Conservation (phyloP, 35 echinoderm and acorn worm genomes). For the Eucidaris tribuloides region DNA sequence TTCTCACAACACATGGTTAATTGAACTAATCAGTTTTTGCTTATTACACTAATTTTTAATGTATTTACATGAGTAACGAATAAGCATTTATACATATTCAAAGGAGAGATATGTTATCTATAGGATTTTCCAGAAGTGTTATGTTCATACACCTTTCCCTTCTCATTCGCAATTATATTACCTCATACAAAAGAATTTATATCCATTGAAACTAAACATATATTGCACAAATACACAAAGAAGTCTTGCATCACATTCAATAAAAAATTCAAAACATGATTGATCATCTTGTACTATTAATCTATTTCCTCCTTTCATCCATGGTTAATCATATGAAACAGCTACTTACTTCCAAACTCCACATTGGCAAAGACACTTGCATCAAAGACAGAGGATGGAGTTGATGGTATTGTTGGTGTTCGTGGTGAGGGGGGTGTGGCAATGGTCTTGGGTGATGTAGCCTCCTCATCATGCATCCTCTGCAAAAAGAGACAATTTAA, state of each 20-base stretch:
- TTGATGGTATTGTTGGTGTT: constrained; percentile 71
- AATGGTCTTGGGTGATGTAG: constrained; percentile 52
- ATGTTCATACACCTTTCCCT: no score
- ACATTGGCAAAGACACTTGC: constrained; percentile 43
- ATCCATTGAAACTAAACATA: not conserved
- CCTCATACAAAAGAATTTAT: not conserved
- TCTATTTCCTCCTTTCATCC: not conserved
- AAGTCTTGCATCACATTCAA: not conserved
- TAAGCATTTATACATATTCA: no score
- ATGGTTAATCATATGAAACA: not conserved
- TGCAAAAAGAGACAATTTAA: not conserved
- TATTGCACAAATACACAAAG: not conserved
- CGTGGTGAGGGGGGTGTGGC: constrained; percentile 73
- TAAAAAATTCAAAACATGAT: not conserved
- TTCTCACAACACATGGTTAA: no score
- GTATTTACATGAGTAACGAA: no score
- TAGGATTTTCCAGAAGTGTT: no score
- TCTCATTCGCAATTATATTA: no score
- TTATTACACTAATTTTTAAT: no score
- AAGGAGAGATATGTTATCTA: no score
- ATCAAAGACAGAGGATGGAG: constrained; percentile 23
- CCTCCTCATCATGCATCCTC: constrained; percentile 80
- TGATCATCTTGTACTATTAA: not conserved
- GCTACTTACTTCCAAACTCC: constrained; percentile 13
- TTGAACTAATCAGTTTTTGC: no score